Evolutionary conservation across 2,113 vertebrate genomes (phyloP).

Genomic region (Leucopsar rothschildi): DNA sequence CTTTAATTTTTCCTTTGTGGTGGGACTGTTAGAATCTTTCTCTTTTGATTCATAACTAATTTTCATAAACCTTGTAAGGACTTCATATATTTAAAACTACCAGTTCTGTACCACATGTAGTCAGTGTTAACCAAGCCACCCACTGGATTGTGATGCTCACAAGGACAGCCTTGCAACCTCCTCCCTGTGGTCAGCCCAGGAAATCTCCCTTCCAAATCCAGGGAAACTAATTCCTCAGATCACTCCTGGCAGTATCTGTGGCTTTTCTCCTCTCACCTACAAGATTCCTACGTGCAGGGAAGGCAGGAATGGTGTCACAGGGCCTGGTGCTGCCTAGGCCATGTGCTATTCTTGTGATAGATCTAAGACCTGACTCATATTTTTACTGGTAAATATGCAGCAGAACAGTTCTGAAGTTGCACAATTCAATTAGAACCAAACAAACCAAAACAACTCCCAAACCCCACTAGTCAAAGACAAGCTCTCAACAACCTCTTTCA

Average conservation of each 20-base stretch:
- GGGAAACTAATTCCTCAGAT: neutral
- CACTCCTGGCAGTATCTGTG: neutral
- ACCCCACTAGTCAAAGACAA: neutral
- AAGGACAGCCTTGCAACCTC: neutral
- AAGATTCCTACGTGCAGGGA: neutral
- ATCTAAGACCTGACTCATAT: neutral
- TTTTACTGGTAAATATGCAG: neutral
- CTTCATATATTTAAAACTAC: neutral
- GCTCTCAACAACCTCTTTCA: neutral
- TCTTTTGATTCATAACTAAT: neutral
- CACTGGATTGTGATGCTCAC: neutral
- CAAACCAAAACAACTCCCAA: neutral
- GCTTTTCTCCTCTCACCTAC: neutral
- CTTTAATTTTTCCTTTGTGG: neutral
- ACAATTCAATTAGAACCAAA: neutral
- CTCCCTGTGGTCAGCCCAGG: neutral
- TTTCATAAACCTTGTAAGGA: neutral
- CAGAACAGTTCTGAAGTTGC: neutral
- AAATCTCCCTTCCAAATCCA: neutral
- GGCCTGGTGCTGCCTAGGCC: neutral
- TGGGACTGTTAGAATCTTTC: neutral
- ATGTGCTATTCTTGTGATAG: too few species aligned
- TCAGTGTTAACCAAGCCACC: neutral
- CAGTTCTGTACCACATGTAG: neutral
- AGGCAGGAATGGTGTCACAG: neutral